A percentile compares a stretch with the other conserved stretches of the same genome.
phyloP scores from a whole-genome alignment of 1,140 invertebrate species.

The Tribolium castaneum region DNA sequence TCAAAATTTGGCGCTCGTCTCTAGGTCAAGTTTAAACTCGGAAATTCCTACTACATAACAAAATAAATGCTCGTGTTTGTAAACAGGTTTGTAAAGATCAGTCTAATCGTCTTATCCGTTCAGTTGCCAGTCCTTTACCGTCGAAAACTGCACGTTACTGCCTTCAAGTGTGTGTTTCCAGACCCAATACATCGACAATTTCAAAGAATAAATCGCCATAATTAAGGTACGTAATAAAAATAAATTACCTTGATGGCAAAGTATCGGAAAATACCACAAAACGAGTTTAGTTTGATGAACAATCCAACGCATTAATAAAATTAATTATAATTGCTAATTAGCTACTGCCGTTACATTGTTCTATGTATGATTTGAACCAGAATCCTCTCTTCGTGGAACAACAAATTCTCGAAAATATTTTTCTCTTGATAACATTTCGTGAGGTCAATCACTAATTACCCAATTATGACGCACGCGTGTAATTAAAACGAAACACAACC shows the following conservation, averaged over 20 bases:
- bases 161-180: neutral
- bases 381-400: neutral
- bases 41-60: constrained; percentile 22
- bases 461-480: neutral
- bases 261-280: neutral
- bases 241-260: neutral
- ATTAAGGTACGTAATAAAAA: constrained; percentile 1
- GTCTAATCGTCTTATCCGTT: constrained; percentile 9
- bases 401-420: neutral
- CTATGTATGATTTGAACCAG: neutral
- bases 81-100: constrained; percentile 31
- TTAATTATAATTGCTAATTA: constrained; percentile 31
- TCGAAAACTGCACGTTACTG: neutral
- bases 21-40: constrained; percentile 20
- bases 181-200: neutral
- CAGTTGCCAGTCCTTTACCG: constrained; percentile 2
- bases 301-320: constrained; percentile 19
- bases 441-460: constrained; percentile 8
- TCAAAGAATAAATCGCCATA: neutral
- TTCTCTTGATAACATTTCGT: neutral
- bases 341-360: constrained; percentile 2
- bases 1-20: constrained; percentile 19
- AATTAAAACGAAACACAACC: neutral
- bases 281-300: constrained; percentile 15
- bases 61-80: constrained; percentile 24